Conservation (phyloP, 2,888 invertebrate species). For the Anthrax anthrax region DNA sequence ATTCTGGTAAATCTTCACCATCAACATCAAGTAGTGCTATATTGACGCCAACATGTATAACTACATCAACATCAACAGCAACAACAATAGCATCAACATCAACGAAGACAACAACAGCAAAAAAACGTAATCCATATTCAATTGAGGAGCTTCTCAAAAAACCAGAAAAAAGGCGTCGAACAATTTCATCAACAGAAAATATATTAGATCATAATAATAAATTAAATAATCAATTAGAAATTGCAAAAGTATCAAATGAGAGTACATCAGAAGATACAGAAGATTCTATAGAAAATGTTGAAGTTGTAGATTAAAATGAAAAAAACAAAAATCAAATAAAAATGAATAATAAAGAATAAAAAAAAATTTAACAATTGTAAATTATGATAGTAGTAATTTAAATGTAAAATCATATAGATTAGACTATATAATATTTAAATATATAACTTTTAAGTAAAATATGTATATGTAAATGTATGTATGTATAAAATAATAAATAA, state of each 20-base stretch:
- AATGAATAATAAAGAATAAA: no score
- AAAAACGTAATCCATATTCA: conserved; percentile 66
- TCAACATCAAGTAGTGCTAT: conserved; percentile 17
- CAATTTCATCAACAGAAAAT: not conserved
- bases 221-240: not conserved
- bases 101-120: conserved; percentile 21
- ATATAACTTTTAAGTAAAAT: no score
- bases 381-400: no score
- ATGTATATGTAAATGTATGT: no score
- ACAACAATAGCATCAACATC: conserved; percentile 16
- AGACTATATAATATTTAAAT: no score
- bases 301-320: conserved; percentile 27
- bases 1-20: conserved; percentile 34
- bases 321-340: no score
- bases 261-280: conserved; percentile 16
- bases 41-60: conserved; percentile 4
- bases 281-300: conserved; percentile 27
- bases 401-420: no score
- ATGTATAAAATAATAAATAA: no score
- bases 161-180: conserved; percentile 42
- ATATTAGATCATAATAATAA: not conserved
- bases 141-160: conserved; percentile 76
- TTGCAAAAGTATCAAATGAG: conserved; percentile 5
- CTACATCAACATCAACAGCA: conserved; percentile 8
- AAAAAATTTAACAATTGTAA: no score